Evolutionary conservation across 2,888 invertebrate genomes (phyloP).

Genomic region (Acronicta alni): DNA sequence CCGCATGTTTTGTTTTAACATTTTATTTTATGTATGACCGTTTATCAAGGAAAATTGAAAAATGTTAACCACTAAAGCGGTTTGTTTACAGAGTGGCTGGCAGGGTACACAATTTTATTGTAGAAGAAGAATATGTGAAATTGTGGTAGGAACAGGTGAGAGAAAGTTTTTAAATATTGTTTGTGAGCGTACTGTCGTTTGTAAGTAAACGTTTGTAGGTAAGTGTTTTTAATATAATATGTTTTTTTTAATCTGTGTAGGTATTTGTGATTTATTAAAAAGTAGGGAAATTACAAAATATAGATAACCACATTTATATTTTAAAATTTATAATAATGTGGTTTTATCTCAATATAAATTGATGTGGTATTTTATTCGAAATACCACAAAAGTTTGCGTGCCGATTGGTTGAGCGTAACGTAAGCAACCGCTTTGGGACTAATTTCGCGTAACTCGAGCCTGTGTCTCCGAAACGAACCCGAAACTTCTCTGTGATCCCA

Average conservation of each 20-base stretch:
- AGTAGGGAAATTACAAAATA: no score
- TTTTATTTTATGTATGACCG: constrained; percentile 51
- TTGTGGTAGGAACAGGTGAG: constrained; percentile 41
- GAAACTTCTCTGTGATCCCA: constrained; percentile 53
- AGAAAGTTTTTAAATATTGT: constrained; percentile 25
- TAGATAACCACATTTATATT: no score
- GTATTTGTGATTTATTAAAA: no score
- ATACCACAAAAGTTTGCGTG: constrained; percentile 5
- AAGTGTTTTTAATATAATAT: no score
- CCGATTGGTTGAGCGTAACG: constrained; percentile 48
- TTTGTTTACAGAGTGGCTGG: constrained; percentile 49
- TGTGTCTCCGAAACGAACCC: constrained; percentile 48
- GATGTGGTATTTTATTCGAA: background rate
- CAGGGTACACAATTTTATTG: constrained; percentile 39
- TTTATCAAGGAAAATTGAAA: constrained; percentile 53
- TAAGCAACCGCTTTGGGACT: constrained; percentile 66
- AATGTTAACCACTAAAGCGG: constrained; percentile 47
- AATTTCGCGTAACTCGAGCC: constrained; percentile 68
- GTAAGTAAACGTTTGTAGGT: no score
- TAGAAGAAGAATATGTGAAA: constrained; percentile 20
- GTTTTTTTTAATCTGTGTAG: no score
- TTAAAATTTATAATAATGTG: no score
- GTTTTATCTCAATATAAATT: no score
- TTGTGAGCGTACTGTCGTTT: constrained; percentile 3
- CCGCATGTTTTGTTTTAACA: constrained; percentile 52